A percentile compares a stretch with the other conserved stretches of the same genome.
These are phyloP conservation scores for Xestoiulus laeticollis DNA, from an alignment of 2,888 invertebrate species.

Conservation along the genomic window DNA sequence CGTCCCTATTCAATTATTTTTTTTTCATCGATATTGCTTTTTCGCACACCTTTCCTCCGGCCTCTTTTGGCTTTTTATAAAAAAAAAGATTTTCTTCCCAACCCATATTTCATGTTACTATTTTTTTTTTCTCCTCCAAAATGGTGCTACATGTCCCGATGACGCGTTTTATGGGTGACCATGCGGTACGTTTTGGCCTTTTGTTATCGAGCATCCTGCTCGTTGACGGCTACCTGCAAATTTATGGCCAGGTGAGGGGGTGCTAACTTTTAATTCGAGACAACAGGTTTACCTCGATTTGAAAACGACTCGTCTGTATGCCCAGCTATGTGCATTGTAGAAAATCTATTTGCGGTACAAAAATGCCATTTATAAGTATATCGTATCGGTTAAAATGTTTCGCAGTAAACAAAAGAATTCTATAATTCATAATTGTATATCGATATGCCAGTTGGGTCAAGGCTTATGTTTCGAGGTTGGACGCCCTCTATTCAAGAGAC, in stretches of 20 bases:
- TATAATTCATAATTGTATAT: not conserved
- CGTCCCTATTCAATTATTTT: conserved; percentile 4
- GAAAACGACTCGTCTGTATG: not conserved
- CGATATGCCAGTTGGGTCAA: conserved; percentile 6
- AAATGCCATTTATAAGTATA: not conserved
- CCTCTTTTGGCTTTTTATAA: not conserved
- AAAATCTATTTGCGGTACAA: not conserved
- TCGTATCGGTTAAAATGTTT: not conserved
- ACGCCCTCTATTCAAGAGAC: not conserved
- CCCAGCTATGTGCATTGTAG: not conserved
- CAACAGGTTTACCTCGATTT: conserved; percentile 45
- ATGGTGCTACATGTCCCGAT: not conserved
- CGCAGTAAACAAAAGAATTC: not conserved
- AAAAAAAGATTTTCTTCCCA: not conserved
- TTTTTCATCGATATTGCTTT: not conserved
- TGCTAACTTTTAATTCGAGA: conserved; percentile 46
- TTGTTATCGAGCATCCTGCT: conserved; percentile 44
- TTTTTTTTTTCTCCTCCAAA: not conserved
- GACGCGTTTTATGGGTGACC: conserved; percentile 23
- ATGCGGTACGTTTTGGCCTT: not conserved
- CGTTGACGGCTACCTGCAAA: conserved; percentile 39
- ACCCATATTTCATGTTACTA: not conserved
- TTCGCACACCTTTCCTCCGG: conserved; percentile 7
- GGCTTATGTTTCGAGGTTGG: not conserved
- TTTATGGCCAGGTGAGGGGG: conserved; percentile 49